phyloP scores from a whole-genome alignment of 2,888 invertebrate species.

The Troides helena region DNA sequence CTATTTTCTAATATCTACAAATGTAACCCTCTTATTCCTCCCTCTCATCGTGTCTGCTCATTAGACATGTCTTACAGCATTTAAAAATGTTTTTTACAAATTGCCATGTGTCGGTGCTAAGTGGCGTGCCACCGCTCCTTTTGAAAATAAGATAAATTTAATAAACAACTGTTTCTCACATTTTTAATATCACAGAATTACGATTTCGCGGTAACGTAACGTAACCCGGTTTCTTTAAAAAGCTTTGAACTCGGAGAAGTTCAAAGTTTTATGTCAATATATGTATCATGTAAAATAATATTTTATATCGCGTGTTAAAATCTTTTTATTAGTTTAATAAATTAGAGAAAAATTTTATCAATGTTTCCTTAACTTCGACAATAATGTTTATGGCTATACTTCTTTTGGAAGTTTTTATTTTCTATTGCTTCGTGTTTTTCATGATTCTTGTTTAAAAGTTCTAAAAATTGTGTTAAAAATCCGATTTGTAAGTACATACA shows the following conservation, averaged over 20 bases:
- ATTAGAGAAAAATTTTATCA: neutral
- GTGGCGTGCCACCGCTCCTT: conserved; percentile 12
- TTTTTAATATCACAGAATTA: conserved; percentile 24
- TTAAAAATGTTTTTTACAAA: conserved; percentile 1
- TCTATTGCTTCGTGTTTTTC: too few relatives aligned
- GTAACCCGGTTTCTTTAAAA: conserved; percentile 26
- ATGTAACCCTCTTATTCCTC: too few relatives aligned
- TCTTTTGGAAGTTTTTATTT: too few relatives aligned
- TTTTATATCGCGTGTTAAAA: neutral
- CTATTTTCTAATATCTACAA: too few relatives aligned
- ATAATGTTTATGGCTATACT: too few relatives aligned
- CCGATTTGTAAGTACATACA: too few relatives aligned
- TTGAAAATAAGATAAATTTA: conserved; percentile 15
- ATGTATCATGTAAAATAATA: neutral
- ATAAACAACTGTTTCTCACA: conserved; percentile 25
- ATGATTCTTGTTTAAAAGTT: too few relatives aligned
- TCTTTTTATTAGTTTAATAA: neutral
- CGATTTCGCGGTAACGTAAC: conserved; percentile 25
- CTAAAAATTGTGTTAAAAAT: too few relatives aligned
- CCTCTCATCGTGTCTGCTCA: neutral
- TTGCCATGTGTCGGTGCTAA: conserved; percentile 17
- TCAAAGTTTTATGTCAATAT: conserved; percentile 14
- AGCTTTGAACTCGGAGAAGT: conserved; percentile 12
- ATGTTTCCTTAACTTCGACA: too few relatives aligned
- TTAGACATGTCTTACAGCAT: neutral